These are phyloP conservation scores for Dusona sp. DNA, from an alignment of 2,888 invertebrate genomes.

Conservation along the genomic window DNA sequence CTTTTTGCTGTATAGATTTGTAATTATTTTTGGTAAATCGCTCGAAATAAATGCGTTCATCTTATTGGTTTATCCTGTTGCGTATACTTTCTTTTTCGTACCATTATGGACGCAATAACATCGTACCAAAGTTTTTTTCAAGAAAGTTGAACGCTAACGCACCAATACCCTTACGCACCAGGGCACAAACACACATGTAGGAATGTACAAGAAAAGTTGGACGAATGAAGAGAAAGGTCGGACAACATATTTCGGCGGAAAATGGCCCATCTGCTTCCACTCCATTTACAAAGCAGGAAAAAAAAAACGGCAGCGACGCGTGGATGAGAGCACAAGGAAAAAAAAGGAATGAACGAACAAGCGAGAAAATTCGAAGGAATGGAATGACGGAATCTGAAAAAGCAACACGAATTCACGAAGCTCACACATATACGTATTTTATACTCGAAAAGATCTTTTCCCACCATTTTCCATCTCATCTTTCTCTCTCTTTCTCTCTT, in stretches of 20 bases:
- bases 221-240: slow-evolving; percentile 1
- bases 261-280: slow-evolving; percentile 71
- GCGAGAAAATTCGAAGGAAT: slow-evolving; percentile 43
- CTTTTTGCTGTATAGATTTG: background rate
- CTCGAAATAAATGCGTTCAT: slow-evolving; percentile 18
- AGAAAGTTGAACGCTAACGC: background rate
- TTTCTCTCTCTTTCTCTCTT: slow-evolving; percentile 2
- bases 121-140: slow-evolving; percentile 41
- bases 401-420: slow-evolving; percentile 67
- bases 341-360: slow-evolving; percentile 15
- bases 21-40: background rate
- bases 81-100: background rate
- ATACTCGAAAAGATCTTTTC: slow-evolving; percentile 59
- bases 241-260: slow-evolving; percentile 62
- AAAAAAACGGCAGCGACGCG: slow-evolving; percentile 5
- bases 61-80: background rate
- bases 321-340: slow-evolving; percentile 13
- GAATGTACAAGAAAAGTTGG: slow-evolving; percentile 49
- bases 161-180: background rate
- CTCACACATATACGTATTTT: slow-evolving; percentile 67
- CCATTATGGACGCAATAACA: slow-evolving; percentile 50
- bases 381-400: slow-evolving; percentile 69
- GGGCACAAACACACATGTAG: slow-evolving; percentile 7
- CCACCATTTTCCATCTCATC: slow-evolving; percentile 25
- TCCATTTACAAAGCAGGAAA: slow-evolving; percentile 47